Conservation (phyloP, 2,797 vertebrate genomes). For the Macropus fuliginosus region DNA sequence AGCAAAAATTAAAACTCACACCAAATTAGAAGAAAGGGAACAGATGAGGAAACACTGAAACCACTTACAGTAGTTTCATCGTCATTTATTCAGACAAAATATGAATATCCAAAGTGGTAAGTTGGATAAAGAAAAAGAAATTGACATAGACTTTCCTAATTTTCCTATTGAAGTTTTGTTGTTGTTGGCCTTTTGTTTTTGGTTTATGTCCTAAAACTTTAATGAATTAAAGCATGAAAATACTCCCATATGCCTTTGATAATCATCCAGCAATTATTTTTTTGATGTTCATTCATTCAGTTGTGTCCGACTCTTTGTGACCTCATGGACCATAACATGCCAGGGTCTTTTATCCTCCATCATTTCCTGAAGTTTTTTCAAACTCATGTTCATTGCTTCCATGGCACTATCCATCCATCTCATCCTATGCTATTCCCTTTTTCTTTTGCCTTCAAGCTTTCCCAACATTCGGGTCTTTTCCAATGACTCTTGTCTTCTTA, state of each 20-base stretch:
- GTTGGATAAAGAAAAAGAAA: background rate
- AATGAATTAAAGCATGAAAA: background rate
- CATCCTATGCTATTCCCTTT: background rate
- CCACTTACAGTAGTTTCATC: background rate
- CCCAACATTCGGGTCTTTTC: background rate
- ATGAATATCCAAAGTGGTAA: background rate
- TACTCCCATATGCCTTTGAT: background rate
- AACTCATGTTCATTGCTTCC: background rate
- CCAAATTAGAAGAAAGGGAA: background rate
- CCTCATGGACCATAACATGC: background rate
- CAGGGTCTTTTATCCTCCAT: background rate
- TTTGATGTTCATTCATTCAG: background rate
- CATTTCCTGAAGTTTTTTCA: background rate
- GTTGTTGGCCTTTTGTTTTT: background rate
- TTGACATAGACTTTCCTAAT: background rate
- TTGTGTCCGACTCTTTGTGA: background rate
- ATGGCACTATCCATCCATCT: background rate
- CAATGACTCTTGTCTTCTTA: background rate
- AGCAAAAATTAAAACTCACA: background rate
- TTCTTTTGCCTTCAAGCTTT: background rate
- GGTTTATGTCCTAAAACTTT: background rate
- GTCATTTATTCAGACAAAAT: background rate
- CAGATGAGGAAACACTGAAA: background rate
- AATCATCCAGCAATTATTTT: background rate
- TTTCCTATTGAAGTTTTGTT: background rate